Evolutionary conservation across 2,113 vertebrate genomes (phyloP).

Genomic region (Atrichornis clamosus): DNA sequence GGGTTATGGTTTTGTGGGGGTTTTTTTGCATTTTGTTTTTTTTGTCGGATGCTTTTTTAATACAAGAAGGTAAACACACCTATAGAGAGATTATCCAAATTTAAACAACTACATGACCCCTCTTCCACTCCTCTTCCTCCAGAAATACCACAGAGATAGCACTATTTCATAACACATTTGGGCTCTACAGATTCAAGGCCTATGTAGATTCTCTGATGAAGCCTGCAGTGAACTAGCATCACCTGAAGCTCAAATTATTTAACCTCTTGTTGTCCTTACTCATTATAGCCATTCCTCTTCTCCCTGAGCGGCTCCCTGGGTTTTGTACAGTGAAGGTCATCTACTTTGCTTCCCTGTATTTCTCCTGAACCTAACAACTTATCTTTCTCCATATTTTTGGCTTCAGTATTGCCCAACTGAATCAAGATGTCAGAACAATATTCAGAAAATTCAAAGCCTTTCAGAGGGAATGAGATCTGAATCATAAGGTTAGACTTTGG

Average conservation of each 20-base stretch:
- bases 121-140: not conserved
- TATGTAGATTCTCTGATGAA: not conserved
- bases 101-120: not conserved
- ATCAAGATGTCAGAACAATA: not conserved
- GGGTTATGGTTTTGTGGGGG: not conserved
- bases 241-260: not conserved
- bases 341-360: not conserved
- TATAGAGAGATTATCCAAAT: not conserved
- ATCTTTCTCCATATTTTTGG: not conserved
- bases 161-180: not conserved
- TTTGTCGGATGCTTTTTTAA: not conserved
- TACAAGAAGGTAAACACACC: not conserved
- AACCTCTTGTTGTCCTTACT: not conserved
- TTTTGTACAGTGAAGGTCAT: not conserved
- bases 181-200: not conserved
- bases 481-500: not conserved
- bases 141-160: not conserved
- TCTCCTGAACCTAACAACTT: not conserved
- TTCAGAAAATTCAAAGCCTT: not conserved
- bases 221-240: not conserved
- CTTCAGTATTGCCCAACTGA: not conserved
- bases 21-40: rapidly evolving
- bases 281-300: not conserved
- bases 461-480: not conserved
- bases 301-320: not conserved